A percentile compares a stretch with the other conserved stretches of the same genome.
phyloP scores from a whole-genome alignment of 2,797 vertebrate genomes.

The Anabas testudineus region DNA sequence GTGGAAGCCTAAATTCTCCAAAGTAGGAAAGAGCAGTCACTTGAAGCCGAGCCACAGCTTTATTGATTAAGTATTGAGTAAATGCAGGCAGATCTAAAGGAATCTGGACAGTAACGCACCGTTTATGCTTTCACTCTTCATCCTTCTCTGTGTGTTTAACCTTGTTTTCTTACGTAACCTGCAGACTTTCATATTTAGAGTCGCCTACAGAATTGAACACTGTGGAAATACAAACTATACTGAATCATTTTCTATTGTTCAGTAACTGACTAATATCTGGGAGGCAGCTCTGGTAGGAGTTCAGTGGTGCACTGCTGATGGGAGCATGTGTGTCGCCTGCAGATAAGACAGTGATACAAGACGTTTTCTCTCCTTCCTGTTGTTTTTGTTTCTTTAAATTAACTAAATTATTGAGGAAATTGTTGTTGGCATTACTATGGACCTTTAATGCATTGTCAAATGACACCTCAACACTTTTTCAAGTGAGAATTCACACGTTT shows the following conservation, averaged over 20 bases:
- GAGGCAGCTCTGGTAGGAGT: background rate
- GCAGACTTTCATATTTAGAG: background rate
- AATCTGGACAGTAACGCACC: slow-evolving; percentile 18
- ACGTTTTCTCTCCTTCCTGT: background rate
- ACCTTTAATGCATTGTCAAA: too few species aligned
- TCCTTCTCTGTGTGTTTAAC: background rate
- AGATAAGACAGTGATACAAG: background rate
- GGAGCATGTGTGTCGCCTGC: background rate
- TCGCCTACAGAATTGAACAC: background rate
- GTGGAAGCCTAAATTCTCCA: slow-evolving; percentile 33
- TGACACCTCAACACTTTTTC: too few species aligned
- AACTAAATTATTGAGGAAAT: too few species aligned
- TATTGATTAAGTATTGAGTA: slow-evolving; percentile 52
- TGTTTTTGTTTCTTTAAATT: too few species aligned
- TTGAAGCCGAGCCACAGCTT: slow-evolving; percentile 43
- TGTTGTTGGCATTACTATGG: too few species aligned
- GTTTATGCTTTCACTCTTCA: slow-evolving; percentile 22
- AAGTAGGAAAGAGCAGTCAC: slow-evolving; percentile 37
- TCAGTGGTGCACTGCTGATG: background rate
- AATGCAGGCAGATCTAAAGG: slow-evolving; percentile 29
- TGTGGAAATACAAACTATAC: background rate
- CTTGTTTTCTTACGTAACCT: background rate
- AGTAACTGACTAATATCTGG: background rate
- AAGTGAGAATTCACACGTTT: too few species aligned
- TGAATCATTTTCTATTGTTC: background rate